Evolutionary conservation across 2,797 vertebrate genomes (phyloP).

Genomic region (Pristis pectinata): DNA sequence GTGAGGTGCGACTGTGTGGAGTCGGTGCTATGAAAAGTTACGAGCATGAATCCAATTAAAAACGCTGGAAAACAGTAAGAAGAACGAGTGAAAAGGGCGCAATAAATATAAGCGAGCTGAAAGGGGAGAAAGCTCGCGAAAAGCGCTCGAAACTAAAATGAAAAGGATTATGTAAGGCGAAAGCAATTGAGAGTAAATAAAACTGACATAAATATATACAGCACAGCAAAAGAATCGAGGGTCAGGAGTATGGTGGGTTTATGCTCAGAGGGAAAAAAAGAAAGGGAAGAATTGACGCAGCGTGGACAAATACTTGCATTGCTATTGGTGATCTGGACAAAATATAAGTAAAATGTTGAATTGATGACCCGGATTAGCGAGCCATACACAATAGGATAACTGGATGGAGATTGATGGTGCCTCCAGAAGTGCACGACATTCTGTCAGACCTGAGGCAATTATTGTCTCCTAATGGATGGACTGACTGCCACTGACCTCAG

Average conservation of each 20-base stretch:
- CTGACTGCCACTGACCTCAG: slow-evolving; percentile 61
- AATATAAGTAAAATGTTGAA: slow-evolving; percentile 39
- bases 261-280: background rate
- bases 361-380: slow-evolving; percentile 39
- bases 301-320: slow-evolving; percentile 24
- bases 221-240: background rate
- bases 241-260: background rate
- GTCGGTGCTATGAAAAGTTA: slow-evolving; percentile 28
- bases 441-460: slow-evolving; percentile 66
- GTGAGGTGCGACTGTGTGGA: slow-evolving; percentile 26
- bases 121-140: background rate
- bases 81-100: background rate
- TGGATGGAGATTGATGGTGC: slow-evolving; percentile 67
- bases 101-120: background rate
- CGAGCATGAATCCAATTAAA: background rate
- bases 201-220: slow-evolving; percentile 19
- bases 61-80: background rate
- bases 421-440: slow-evolving; percentile 49
- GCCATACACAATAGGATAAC: slow-evolving; percentile 50
- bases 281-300: background rate
- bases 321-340: slow-evolving; percentile 10
- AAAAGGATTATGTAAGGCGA: background rate
- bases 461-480: slow-evolving; percentile 61
- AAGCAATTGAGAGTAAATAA: slow-evolving; percentile 15
- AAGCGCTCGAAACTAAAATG: background rate